Conservation (phyloP, 2,113 vertebrate genomes). For the Oncorhynchus tshawytscha region DNA sequence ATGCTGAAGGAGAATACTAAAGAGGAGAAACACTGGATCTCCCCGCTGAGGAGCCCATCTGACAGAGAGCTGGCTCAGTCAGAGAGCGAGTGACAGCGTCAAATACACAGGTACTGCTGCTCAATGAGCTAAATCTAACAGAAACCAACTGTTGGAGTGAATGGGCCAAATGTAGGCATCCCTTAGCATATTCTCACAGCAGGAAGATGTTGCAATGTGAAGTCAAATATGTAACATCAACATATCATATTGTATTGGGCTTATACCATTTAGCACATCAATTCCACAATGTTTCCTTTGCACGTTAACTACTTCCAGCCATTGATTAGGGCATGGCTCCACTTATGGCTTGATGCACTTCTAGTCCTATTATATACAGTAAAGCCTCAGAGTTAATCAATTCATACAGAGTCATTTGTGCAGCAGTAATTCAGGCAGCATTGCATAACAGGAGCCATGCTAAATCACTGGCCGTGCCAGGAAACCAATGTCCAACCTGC, state of each 20-base stretch:
- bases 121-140: background rate
- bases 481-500: conserved; percentile 38
- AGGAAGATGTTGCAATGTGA: background rate
- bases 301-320: conserved; percentile 38
- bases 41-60: conserved; percentile 29
- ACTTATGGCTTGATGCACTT: conserved; percentile 41
- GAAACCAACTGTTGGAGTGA: background rate
- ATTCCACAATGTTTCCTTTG: background rate
- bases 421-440: conserved; percentile 54
- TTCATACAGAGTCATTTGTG: conserved; percentile 59
- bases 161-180: background rate
- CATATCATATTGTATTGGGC: background rate
- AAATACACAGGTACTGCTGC: background rate
- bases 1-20: background rate
- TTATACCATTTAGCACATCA: background rate
- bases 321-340: conserved; percentile 59
- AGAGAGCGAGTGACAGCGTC: background rate
- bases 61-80: background rate
- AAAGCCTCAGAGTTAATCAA: conserved; percentile 55
- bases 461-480: conserved; percentile 44
- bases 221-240: background rate
- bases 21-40: conserved; percentile 29
- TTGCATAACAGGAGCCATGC: conserved; percentile 54
- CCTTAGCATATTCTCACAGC: background rate
- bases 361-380: conserved; percentile 59